A percentile compares a stretch with the other conserved stretches of the same genome.
Evolutionary conservation across 30 jellyfish, hydroid and myxozoan genomes (phyloP).

Genomic region (Chrysaora quinquecirrha): DNA sequence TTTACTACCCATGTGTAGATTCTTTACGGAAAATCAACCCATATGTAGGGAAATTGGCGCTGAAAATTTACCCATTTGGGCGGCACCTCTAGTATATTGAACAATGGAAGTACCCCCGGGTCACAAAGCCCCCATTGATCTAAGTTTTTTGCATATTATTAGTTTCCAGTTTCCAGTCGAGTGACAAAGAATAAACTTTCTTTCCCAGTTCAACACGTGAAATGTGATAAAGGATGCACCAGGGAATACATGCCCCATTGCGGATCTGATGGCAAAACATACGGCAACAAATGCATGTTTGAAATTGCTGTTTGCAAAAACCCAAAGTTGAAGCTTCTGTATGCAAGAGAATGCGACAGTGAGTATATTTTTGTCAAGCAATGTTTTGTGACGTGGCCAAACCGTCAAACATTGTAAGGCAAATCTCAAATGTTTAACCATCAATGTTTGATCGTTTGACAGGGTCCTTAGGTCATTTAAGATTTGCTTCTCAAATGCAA

Average conservation of each 20-base stretch:
- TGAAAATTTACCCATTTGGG: too few relatives aligned
- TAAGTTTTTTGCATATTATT: not conserved
- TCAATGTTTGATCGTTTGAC: too few relatives aligned
- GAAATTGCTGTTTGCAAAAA: not conserved
- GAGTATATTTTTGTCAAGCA: too few relatives aligned
- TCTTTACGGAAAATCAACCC: too few relatives aligned
- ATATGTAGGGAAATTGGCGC: too few relatives aligned
- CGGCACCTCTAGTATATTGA: too few relatives aligned
- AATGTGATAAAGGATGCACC: not conserved
- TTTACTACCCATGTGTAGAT: too few relatives aligned
- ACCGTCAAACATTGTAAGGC: too few relatives aligned
- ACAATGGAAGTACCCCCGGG: too few relatives aligned
- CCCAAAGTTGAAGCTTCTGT: not conserved
- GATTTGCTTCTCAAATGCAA: not conserved
- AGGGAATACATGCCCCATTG: not conserved
- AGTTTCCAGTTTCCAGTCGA: not conserved
- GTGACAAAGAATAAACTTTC: not conserved
- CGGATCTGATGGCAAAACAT: too few relatives aligned
- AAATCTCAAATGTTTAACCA: too few relatives aligned
- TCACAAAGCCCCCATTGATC: not conserved
- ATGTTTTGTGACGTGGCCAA: too few relatives aligned
- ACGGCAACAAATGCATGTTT: not conserved
- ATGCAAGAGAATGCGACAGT: not conserved
- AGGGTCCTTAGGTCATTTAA: not conserved
- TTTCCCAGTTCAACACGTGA: not conserved